Evolutionary conservation across 2,797 vertebrate genomes (phyloP), one percentile per base, ranked within the genome.

Genomic region (Rallus crepitans): DNA sequence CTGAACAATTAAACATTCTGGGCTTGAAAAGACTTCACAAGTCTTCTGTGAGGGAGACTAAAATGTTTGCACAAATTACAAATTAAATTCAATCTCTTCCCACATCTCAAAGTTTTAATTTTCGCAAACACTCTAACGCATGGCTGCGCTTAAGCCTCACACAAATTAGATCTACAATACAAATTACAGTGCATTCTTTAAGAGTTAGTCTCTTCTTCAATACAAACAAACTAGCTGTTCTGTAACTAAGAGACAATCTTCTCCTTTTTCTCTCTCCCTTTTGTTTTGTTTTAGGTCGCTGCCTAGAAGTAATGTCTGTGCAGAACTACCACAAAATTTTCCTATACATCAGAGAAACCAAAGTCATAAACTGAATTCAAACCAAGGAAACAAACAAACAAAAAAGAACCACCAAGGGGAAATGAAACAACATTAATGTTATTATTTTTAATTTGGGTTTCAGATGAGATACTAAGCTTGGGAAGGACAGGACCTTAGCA

Each of bases 151-250:
- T 71, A 82, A 84, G 80, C 92, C 80, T 85, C 78, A 86, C 52
- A 80, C 39, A 87, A 79, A 88, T 85, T 87, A 76, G 53, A 90
- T 69, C 65, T 40, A 77, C 31, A 73, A 75, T 65, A 89, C 56
- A 94, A 91, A 91, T 76, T 92, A 79, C 73, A 75, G 68, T 11
- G n/a, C 71, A 89, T 89, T 97, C 85, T 95, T 91, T 48, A 90
- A 75, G 64, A 69, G 90, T 88, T 68, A 96, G 65, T 80, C 68
- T 90, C 42, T 59, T 57, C 68, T 85, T 88, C 82, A 93, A 37
- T 48, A 75, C 61, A 89, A 81, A 88, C 52, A 85, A 88, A 69
- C 45, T 47, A 45, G 35, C 61, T 96, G 72, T 76, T 94, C 56
- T 86, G 85, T 93, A 96, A 95, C 93, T 77, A 92, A 91, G 82